Base-by-base conservation (phyloP, 2,797 vertebrate species). In the Rhynchotus rufescens region DNA sequence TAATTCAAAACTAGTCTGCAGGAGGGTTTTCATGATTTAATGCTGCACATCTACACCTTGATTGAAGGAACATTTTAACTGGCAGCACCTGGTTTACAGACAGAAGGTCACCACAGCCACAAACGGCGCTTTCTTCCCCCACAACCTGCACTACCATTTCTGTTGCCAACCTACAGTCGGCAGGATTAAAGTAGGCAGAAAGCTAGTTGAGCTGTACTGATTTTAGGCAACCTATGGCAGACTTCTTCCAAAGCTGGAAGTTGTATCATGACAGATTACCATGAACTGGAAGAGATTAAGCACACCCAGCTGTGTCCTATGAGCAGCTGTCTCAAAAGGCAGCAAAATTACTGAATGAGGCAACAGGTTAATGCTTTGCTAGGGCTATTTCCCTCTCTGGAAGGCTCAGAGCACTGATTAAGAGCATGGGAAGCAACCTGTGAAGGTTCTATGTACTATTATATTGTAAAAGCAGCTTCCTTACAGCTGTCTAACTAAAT, bases 41-140 rank as follows among this genome's bases (percentile, higher is more conserved):
- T 45, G 14, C 54, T 47, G 72, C 23, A 34, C 38, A 62, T 59
- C 80, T 59, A 71, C 80, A 64, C 49, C 38, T 54, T 13, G 47
- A 47, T 10, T 38, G 23, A 28, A 57, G 59, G 19, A 2, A 17
- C 9, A 0, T 0, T 67, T 38, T 26, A 52, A 45, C n/a, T 19
- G 30, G 5, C 49, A 57, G 36, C 0, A 1, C 40, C 30, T 10
- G 17, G 9, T 49, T 44, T 23, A 23, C 12, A 4, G 0, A 1
- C 40, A 5, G 10, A 28, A 15, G 45, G 14, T 40, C 67, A 12
- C 1, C 34, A 15, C 11, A 6, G 2, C 1, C 17, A 51, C n/a
- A 11, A 40, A 17, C 21, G 6, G 4, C 42, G 28, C n/a, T 6
- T 40, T 34, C 89, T 30, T n/a, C n/a, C 69, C 9, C 26, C 1